Conservation (phyloP, 2,797 vertebrate species). For the Sebastes miniatus region DNA sequence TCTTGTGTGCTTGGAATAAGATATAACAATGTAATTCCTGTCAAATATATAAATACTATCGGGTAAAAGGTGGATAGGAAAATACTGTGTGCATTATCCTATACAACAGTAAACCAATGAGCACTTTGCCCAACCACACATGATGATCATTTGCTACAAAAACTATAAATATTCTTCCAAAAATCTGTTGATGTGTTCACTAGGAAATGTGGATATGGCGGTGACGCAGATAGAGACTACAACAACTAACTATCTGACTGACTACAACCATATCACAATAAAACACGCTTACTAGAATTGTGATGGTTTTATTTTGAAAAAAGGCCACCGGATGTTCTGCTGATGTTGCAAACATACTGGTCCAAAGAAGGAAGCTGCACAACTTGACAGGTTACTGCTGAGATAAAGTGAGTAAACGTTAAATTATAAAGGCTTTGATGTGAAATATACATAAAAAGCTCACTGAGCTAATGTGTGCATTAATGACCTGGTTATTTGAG, state of each 20-base stretch:
- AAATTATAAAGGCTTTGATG: accelerated
- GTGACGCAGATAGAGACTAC: not conserved
- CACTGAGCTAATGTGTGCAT: accelerated
- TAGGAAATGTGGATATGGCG: not conserved
- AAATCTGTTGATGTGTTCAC: not conserved
- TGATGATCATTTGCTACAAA: not conserved
- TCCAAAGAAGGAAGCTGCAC: conserved; percentile 52
- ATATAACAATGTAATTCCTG: not conserved
- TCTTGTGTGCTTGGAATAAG: not conserved
- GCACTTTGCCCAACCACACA: not conserved
- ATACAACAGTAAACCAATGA: accelerated
- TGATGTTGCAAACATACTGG: not conserved
- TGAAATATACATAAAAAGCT: not conserved
- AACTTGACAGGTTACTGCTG: conserved; percentile 34
- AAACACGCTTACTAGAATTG: no score
- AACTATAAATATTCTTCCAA: not conserved
- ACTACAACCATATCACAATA: not conserved
- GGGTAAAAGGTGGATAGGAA: not conserved
- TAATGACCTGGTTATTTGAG: accelerated
- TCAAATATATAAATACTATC: not conserved
- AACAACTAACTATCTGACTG: no score
- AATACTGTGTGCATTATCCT: not conserved
- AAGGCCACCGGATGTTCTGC: not conserved
- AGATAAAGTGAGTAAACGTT: conserved; percentile 8
- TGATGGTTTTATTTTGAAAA: conserved; percentile 44